Evolutionary conservation across 1,140 invertebrate genomes (phyloP).

Genomic region (Pseudomyrmex dendroicus): DNA sequence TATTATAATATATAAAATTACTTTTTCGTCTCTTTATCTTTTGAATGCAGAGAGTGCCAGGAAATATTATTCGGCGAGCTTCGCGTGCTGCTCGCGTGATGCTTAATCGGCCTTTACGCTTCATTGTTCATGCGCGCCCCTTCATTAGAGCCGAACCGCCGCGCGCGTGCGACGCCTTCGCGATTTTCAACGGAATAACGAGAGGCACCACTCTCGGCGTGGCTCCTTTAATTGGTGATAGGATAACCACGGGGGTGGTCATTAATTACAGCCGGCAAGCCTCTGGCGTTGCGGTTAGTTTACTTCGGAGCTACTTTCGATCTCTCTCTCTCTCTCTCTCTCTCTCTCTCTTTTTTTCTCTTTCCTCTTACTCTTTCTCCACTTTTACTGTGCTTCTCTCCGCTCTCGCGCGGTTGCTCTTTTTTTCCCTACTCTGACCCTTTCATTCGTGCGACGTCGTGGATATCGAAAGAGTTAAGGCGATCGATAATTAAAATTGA

Average conservation of each 20-base stretch:
- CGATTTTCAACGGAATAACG: slow-evolving; percentile 59
- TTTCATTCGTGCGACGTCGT: slow-evolving; percentile 5
- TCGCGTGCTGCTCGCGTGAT: slow-evolving; percentile 26
- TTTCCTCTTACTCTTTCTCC: not conserved
- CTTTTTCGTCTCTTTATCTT: not conserved
- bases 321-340: slow-evolving; percentile 3
- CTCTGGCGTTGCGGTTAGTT: slow-evolving; percentile 48
- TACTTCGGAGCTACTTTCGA: slow-evolving; percentile 49
- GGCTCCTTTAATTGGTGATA: slow-evolving; percentile 61
- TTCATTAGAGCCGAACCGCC: slow-evolving; percentile 38
- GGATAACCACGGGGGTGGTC: slow-evolving; percentile 54
- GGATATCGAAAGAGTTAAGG: slow-evolving; percentile 42
- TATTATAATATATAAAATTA: too few relatives aligned
- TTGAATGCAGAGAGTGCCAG: not conserved
- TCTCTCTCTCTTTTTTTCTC: too few relatives aligned
- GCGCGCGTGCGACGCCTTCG: not conserved
- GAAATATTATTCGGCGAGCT: not conserved
- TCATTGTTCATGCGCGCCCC: slow-evolving; percentile 53
- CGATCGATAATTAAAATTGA: slow-evolving; percentile 62
- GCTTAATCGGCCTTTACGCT: slow-evolving; percentile 61
- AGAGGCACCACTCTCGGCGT: slow-evolving; percentile 15
- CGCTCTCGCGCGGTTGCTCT: not conserved
- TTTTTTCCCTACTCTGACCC: slow-evolving; percentile 9
- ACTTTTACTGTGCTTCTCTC: not conserved
- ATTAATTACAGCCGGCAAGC: slow-evolving; percentile 57